A percentile compares a stretch with the other conserved stretches of the same genome.
Evolutionary conservation across 2,888 invertebrate genomes (phyloP).

Genomic region (Cybosia mesomella): DNA sequence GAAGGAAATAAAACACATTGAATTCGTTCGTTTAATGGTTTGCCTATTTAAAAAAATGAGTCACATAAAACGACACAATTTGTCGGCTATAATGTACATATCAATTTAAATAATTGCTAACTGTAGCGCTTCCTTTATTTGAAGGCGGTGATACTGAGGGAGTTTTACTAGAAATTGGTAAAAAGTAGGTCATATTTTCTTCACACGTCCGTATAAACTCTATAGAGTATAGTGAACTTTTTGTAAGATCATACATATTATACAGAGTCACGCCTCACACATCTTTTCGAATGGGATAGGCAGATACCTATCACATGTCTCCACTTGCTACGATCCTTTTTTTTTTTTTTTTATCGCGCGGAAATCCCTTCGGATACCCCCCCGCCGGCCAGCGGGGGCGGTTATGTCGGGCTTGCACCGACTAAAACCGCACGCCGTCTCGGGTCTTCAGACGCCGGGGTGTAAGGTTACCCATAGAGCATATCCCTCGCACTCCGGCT

Average conservation of each 20-base stretch:
- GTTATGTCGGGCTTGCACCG: no score
- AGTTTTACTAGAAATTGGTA: background rate
- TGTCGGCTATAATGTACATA: conserved; percentile 6
- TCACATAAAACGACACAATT: background rate
- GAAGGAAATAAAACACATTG: no score
- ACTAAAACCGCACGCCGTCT: no score
- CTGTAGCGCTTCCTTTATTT: background rate
- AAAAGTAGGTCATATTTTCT: conserved; percentile 8
- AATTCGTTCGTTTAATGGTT: background rate
- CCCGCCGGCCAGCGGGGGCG: no score
- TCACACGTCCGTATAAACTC: background rate
- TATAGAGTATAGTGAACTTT: background rate
- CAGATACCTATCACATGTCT: no score
- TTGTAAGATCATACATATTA: background rate
- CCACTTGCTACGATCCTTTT: no score
- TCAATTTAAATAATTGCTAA: conserved; percentile 34
- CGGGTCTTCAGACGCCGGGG: no score
- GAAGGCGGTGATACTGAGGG: conserved; percentile 1
- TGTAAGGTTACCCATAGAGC: no score
- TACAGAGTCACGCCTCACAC: background rate
- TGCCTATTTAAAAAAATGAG: conserved; percentile 4
- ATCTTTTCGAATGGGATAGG: background rate
- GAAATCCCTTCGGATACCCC: no score
- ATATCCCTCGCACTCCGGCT: no score
- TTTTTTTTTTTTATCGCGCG: no score